Percentiles rank a stretch among this genome's conserved stretches.
Evolutionary conservation across 2,888 invertebrate genomes (phyloP).

Genomic region (Phortica magna): DNA sequence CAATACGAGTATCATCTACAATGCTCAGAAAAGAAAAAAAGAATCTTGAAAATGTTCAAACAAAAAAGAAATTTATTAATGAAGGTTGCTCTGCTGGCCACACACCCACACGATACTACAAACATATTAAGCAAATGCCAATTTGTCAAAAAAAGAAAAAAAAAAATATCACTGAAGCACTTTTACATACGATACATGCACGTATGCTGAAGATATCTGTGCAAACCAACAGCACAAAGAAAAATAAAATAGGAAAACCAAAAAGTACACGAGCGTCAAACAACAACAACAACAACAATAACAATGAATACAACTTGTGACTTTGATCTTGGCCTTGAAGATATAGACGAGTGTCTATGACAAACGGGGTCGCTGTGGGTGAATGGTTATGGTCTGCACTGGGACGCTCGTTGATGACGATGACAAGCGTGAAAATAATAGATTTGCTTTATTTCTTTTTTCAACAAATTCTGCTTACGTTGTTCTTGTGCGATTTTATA

Average conservation of each 20-base stretch:
- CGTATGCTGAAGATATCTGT: too few species aligned
- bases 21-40: conserved; percentile 2
- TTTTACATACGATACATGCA: too few species aligned
- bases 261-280: conserved; percentile 26
- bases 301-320: conserved; percentile 16
- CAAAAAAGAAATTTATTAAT: conserved; percentile 17
- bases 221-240: background rate
- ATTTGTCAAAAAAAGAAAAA: background rate
- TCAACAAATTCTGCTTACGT: background rate
- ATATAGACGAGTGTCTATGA: background rate
- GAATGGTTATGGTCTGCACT: background rate
- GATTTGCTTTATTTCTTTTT: too few species aligned
- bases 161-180: too few species aligned
- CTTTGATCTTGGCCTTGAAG: conserved; percentile 55
- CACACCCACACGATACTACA: background rate
- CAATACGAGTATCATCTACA: background rate
- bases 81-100: background rate
- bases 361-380: background rate
- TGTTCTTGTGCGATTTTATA: background rate
- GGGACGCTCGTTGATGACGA: background rate
- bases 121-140: background rate
- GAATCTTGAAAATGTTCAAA: background rate
- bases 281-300: background rate
- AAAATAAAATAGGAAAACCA: background rate
- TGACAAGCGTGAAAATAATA: background rate